Evolutionary conservation across 1,140 invertebrate genomes (phyloP).

Genomic region (Colletes gigas): DNA sequence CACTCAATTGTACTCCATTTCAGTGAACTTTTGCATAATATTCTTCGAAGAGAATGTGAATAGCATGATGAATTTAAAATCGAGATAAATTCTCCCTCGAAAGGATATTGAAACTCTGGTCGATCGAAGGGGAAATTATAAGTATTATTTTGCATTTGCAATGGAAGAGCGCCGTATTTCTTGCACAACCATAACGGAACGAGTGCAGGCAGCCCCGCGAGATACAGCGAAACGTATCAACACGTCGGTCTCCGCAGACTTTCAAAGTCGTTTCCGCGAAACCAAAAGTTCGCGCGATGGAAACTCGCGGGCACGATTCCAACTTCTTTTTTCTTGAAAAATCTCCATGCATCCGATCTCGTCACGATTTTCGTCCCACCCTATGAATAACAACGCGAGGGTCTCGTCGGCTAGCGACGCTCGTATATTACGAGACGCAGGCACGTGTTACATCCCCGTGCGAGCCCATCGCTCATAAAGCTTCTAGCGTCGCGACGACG

Average conservation of each 20-base stretch:
- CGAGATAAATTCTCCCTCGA: too few relatives aligned
- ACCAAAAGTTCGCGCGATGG: not conserved
- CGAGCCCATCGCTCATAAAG: slow-evolving; percentile 14
- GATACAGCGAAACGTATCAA: too few relatives aligned
- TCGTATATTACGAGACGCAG: slow-evolving; percentile 4
- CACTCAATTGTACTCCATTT: too few relatives aligned
- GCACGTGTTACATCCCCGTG: slow-evolving; percentile 7
- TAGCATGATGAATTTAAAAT: too few relatives aligned
- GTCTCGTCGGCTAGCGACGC: not conserved
- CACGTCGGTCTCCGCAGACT: not conserved
- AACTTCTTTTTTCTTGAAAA: not conserved
- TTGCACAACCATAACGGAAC: too few relatives aligned
- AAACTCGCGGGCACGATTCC: not conserved
- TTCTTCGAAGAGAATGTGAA: too few relatives aligned
- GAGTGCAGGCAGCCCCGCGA: too few relatives aligned
- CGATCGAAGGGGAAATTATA: too few relatives aligned
- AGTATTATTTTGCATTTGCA: too few relatives aligned
- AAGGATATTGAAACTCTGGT: too few relatives aligned
- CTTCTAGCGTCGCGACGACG: not conserved
- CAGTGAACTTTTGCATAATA: too few relatives aligned
- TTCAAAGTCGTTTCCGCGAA: not conserved
- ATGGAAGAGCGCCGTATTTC: too few relatives aligned
- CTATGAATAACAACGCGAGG: not conserved
- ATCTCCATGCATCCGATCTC: not conserved
- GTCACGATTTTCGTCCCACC: not conserved